Evolutionary conservation across 2,113 vertebrate genomes (phyloP), one percentile per base, ranked within the genome.

Genomic region (Mixornis gularis): DNA sequence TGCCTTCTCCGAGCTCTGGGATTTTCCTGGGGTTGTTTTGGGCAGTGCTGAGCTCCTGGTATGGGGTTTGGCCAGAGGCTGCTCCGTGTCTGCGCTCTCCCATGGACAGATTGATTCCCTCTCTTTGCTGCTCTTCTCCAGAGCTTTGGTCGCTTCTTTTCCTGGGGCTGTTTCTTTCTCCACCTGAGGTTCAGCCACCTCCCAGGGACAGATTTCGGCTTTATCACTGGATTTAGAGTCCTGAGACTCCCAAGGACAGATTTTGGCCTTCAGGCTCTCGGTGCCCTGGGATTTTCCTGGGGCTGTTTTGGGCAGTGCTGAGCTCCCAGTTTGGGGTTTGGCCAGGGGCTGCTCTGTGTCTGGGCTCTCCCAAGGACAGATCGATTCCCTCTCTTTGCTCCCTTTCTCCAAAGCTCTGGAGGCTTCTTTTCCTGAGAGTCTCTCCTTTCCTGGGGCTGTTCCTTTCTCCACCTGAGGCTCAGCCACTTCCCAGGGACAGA

Each of bases 71-170:
- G 13, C 79, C 4, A 18, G 82, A 3, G 16, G 41, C 32, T 69
- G 55, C 7, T 90, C 76, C 1, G 3, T 44, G 3, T 52, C 87
- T 36, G 19, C 66, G 84, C 81, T 87, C 60, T 98, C 96, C 98
- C 96, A 96, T 0, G 92, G 97, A 97, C 97, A 97, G 20, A 95
- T 3, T 0, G 70, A 56, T 20, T 44, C 44, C 19, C 1, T 21
- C 53, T 1, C 71, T 14, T 1, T 53, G 38, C 51, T 71, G 0
- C 38, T 2, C 15, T 17, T 58, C n/a, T 58, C 56, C 96, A 98
- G 5, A 63, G 29, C 29, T 63, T 43, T 64, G 14, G 38, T 0
- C 1, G 1, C 13, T 43, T 12, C 29, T 15, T 32, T 44, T 6
- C 10, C 9, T 26, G 51, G n/a, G 13, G 3, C 30, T 55, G 17